Percentiles rank a stretch among this genome's conserved stretches.
Conservation (phyloP, 2,113 vertebrate species). For the Sterrhoptilus dennistouni region DNA sequence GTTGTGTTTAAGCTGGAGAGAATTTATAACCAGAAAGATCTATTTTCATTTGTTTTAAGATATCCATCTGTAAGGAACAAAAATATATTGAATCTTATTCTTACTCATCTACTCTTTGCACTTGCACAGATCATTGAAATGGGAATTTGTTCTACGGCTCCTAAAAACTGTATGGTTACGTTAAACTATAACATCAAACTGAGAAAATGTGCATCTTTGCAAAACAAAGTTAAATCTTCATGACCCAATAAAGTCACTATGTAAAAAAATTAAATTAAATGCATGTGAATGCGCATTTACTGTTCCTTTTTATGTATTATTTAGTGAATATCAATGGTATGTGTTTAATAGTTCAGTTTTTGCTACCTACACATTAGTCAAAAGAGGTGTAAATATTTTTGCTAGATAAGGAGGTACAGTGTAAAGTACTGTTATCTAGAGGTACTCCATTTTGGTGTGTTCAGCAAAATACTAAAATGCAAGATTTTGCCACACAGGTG, state of each 20-base stretch:
- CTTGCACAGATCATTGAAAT: constrained; percentile 58
- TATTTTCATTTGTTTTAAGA: constrained; percentile 10
- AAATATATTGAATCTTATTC: neutral
- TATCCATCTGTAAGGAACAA: constrained; percentile 18
- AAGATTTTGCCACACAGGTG: constrained; percentile 53
- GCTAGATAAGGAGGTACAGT: constrained; percentile 76
- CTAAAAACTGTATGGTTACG: neutral
- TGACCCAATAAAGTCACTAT: constrained; percentile 70
- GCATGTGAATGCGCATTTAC: constrained; percentile 88
- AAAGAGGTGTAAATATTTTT: constrained; percentile 86
- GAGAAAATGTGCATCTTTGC: constrained; percentile 20
- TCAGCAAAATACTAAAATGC: constrained; percentile 63
- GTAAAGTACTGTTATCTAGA: constrained; percentile 78
- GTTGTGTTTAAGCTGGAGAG: constrained; percentile 16
- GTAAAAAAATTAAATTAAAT: constrained; percentile 75
- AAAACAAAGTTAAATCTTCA: constrained; percentile 49
- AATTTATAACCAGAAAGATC: constrained; percentile 33
- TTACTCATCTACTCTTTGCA: constrained; percentile 35
- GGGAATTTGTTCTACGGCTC: constrained; percentile 30
- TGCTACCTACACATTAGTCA: constrained; percentile 80
- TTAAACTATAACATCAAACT: constrained; percentile 18
- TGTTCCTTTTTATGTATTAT: constrained; percentile 80
- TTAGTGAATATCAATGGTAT: constrained; percentile 83
- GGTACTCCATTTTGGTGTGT: constrained; percentile 71
- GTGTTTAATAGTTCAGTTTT: constrained; percentile 84